These are phyloP conservation scores for Steatornis caripensis DNA, from an alignment of 2,113 vertebrate species.

Conservation along the genomic window DNA sequence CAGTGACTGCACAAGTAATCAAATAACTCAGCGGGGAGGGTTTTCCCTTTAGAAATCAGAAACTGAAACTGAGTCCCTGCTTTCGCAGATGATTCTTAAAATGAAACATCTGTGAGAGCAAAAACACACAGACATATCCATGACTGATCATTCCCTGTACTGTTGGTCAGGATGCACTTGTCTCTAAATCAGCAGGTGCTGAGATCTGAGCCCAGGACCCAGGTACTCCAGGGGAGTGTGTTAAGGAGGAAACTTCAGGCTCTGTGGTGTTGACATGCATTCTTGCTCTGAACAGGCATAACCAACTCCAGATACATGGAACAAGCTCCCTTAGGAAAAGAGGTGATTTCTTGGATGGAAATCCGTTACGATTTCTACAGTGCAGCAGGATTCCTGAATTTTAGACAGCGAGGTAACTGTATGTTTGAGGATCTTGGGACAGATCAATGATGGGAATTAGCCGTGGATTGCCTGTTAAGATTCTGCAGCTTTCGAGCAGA, in stretches of 20 bases:
- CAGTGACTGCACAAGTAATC: background rate
- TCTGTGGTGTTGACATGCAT: background rate
- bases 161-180: background rate
- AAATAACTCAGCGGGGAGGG: background rate
- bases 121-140: background rate
- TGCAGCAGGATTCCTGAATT: background rate
- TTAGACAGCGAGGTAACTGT: background rate
- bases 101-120: background rate
- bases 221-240: background rate
- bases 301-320: background rate
- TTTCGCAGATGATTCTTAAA: background rate
- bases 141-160: background rate
- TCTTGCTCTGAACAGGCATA: background rate
- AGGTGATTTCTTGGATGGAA: background rate
- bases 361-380: background rate
- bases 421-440: background rate
- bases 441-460: background rate
- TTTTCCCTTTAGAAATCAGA: background rate
- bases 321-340: background rate
- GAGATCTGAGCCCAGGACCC: background rate
- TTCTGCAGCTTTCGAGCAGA: background rate
- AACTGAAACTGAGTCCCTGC: background rate
- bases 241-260: background rate
- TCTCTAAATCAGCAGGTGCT: background rate
- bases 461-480: background rate